A percentile compares a stretch with the other conserved stretches of the same genome.
phyloP scores from a whole-genome alignment of 2,797 vertebrate species.

The Sebastes nivosus region DNA sequence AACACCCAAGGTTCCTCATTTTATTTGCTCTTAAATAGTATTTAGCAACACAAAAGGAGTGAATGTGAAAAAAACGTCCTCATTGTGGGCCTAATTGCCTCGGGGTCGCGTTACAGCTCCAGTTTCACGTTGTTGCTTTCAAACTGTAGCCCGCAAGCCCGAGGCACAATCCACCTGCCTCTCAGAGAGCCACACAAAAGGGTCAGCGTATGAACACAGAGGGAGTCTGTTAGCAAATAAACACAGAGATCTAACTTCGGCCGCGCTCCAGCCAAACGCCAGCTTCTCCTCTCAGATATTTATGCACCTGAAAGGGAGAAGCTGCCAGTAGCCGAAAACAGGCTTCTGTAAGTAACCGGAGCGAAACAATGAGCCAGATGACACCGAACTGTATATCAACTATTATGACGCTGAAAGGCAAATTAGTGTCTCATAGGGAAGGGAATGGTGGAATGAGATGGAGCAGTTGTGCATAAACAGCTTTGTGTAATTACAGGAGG shows the following conservation, averaged over 20 bases:
- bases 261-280: slow-evolving; percentile 48
- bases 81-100: slow-evolving; percentile 87
- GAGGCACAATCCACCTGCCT: slow-evolving; percentile 83
- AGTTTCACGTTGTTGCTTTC: slow-evolving; percentile 85
- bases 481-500: slow-evolving; percentile 67
- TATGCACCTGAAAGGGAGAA: slow-evolving; percentile 61
- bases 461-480: slow-evolving; percentile 56
- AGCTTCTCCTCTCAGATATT: slow-evolving; percentile 47
- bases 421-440: slow-evolving; percentile 51
- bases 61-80: slow-evolving; percentile 72
- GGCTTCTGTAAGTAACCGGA: slow-evolving; percentile 55
- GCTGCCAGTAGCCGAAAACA: slow-evolving; percentile 35
- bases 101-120: slow-evolving; percentile 81
- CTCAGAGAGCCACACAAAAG: slow-evolving; percentile 77
- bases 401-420: slow-evolving; percentile 52
- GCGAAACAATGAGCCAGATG: slow-evolving; percentile 61
- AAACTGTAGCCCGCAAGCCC: slow-evolving; percentile 80
- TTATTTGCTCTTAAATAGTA: slow-evolving; percentile 78
- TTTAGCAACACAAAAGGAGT: slow-evolving; percentile 80
- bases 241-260: slow-evolving; percentile 65
- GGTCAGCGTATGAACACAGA: slow-evolving; percentile 76
- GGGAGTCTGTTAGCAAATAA: slow-evolving; percentile 81
- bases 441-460: slow-evolving; percentile 29
- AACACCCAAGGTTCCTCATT: slow-evolving; percentile 50
- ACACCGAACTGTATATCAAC: slow-evolving; percentile 57